phyloP scores from a whole-genome alignment of 2,888 invertebrate species.

The Erebia aethiops region DNA sequence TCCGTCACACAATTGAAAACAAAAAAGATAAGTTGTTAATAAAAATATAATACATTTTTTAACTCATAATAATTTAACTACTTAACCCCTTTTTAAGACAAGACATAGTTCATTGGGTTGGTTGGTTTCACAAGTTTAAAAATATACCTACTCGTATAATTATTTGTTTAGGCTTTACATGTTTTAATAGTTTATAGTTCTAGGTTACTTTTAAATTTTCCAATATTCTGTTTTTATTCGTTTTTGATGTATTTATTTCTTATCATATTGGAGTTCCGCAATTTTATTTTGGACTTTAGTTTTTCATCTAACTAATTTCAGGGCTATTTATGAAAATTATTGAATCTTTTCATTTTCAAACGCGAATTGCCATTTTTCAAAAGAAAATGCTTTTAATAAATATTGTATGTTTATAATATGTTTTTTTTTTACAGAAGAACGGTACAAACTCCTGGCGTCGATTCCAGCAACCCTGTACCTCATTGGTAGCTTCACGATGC shows the following conservation, averaged over 20 bases:
- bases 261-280: too few species aligned
- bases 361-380: too few species aligned
- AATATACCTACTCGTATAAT: too few species aligned
- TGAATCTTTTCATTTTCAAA: too few species aligned
- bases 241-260: background rate
- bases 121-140: too few species aligned
- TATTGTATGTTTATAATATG: constrained; percentile 26
- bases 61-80: background rate
- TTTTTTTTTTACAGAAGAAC: constrained; percentile 86
- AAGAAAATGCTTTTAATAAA: too few species aligned
- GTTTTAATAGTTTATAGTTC: background rate
- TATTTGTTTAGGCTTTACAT: background rate
- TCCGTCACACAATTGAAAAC: background rate
- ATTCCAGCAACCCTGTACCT: constrained; percentile 90
- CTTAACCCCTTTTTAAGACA: constrained; percentile 6
- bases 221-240: background rate
- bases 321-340: too few species aligned
- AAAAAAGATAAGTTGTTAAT: constrained; percentile 18
- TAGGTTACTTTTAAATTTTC: constrained; percentile 4
- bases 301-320: too few species aligned
- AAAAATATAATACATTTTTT: background rate
- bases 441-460: constrained; percentile 89
- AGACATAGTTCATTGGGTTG: background rate
- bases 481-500: constrained; percentile 87
- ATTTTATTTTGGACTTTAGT: too few species aligned